Evolutionary conservation across 1,140 invertebrate species (phyloP), one percentile per base, ranked within the genome.

Genomic region (Neodiprion lecontei): DNA sequence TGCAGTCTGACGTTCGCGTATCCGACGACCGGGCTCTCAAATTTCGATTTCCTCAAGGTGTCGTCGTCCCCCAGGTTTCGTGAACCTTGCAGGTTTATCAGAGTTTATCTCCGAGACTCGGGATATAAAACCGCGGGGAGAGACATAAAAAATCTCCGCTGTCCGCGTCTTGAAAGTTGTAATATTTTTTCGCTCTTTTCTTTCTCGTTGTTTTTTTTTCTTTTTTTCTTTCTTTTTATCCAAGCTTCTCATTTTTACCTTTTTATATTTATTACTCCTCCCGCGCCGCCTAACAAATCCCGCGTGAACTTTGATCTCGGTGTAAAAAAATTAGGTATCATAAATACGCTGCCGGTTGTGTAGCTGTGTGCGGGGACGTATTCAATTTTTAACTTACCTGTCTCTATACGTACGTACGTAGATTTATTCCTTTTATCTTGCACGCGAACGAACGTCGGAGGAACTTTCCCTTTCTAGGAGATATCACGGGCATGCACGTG

Each of bases 41-140:
- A 61, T 61, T 61, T 61, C 53, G 53, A 61, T 61, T 8, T 61
- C 53, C 53, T 61, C 53, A 61, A 61, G 11, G 53, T 61, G 53
- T 61, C 53, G 53, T 61, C 11, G 53, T 17, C 53, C 4, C 53
- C 11, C 5, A 17, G 53, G 53, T 14, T 17, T 14, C 11, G n/a
- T 2, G 2, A 40, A 40, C 28, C 28, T 5, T 40, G 28, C 28
- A 40, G 28, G 53, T 12, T 61, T 61, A 61, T 61, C 53, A 61
- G 53, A 61, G n/a, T 61, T 61, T 61, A 61, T 61, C 53, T 12
- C n/a, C 53, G 3, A 61, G 53, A 14, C 53, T 61, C 28, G 28
- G 28, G 28, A 40, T 40, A 40, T 40, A 40, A 40, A 40, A 40
- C 28, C 28, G 28, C 28, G 28, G 28, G 28, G 28, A 5, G 28